phyloP scores from a whole-genome alignment of 2,797 vertebrate genomes.

The Varecia variegata region DNA sequence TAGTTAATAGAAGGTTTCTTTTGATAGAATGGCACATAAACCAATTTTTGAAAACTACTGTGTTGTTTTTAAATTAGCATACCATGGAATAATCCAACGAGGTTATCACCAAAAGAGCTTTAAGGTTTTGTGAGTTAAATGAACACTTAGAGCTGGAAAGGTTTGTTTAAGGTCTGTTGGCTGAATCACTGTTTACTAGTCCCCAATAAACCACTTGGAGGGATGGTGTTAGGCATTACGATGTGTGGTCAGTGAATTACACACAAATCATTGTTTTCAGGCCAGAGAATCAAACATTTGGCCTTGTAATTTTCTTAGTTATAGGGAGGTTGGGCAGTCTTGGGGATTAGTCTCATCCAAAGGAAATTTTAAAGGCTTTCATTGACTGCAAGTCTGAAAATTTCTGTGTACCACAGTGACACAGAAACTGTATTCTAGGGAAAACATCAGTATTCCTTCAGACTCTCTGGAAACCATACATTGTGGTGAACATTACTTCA shows the following conservation, averaged over 20 bases:
- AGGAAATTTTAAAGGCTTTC: conserved; percentile 1
- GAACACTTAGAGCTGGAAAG: not conserved
- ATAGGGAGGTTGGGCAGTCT: not conserved
- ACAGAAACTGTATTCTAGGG: not conserved
- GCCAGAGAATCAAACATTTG: conserved; percentile 33
- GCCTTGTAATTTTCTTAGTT: conserved; percentile 35
- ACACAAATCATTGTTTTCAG: conserved; percentile 47
- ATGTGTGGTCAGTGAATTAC: conserved; percentile 46
- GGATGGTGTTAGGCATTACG: not conserved
- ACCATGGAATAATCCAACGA: not conserved
- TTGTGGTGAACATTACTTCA: not conserved
- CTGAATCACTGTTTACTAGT: not conserved
- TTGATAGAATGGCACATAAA: not conserved
- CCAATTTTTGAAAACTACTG: not conserved
- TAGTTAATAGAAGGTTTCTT: not conserved
- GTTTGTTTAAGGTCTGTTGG: not conserved
- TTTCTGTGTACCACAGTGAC: not conserved
- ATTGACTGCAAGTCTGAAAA: not conserved
- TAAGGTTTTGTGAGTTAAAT: not conserved
- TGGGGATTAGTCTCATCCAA: not conserved
- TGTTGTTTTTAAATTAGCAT: not conserved
- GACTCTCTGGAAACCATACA: not conserved
- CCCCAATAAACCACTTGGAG: not conserved
- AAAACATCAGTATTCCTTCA: not conserved
- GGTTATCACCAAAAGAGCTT: not conserved